Evolutionary conservation across 2,888 invertebrate species (phyloP), one percentile per base, ranked within the genome.

Genomic region (Penaeus monodon): DNA sequence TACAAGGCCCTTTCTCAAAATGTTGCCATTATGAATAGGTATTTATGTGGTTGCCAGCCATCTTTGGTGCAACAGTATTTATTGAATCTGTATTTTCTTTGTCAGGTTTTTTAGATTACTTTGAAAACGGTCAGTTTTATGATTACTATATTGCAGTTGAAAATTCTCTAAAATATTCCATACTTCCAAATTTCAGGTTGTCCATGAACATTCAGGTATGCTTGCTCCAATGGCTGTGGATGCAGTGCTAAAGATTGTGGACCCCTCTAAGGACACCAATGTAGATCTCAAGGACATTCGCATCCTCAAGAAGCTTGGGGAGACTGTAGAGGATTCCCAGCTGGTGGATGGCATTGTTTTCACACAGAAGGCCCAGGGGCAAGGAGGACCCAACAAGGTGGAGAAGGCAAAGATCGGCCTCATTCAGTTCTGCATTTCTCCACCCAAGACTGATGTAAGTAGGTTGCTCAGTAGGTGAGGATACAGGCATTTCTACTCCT

Each of bases 401-500:
- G 99, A 99, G 92, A 99, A 99, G 92, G 99, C 99, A 12, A 99
- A 98, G 93, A 98, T 99, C 93, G 99, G 97, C 88, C 95, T 99
- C 27, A 99, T 99, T 91, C 99, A 99, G 93, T 99, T 99, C 93
- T 99, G 99, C 92, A 97, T 99, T 92, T 99, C 99, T 24, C 97
- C 99, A 83, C 99, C 99, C 14, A 99, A 99, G 94, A 99, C 99
- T 85, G 99, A 99, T 93, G 96, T 96, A 92, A 94, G 95, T 93
- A 81, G 14, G 29, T n/a, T 24, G 64, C 27, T 20, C 12, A 44
- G 65, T 24, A 20, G 20, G 77, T 1, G 1, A 17, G 57, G 57
- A 57, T 3, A 57, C 20, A 57, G 57, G 57, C 57, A 57, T 17
- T 57, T 57, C 57, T 20, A 57, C 57, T 17, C 14, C 17, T 44